Base-by-base conservation (phyloP, 2,888 invertebrate species). In the Coecobrya sp. region DNA sequence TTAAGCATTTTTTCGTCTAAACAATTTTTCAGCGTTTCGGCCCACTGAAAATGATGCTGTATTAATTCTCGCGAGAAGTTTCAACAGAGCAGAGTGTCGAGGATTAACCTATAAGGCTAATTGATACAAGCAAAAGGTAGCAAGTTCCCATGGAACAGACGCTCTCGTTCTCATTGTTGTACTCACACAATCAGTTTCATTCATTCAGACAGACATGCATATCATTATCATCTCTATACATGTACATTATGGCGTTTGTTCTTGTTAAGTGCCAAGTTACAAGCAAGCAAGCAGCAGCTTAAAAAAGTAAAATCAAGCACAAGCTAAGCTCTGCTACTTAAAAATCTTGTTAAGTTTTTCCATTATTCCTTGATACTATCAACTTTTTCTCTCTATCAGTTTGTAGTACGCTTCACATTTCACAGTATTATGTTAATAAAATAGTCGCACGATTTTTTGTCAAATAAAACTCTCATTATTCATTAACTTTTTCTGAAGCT, bases 391-490 rank as follows among this genome's bases (percentile, higher is more conserved):
- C 49, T 36, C 3, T 49, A 49, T 49, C 49, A 10, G 1, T 49
- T 13, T 42, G 4, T 7, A 36, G 7, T 49, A 49, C 19, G 4
- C 19, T 8, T 19, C 5, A 22, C 59, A 22, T 59, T n/a, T 19
- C 19, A 59, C 5, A 59, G 3, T 55, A 55, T 11, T 8, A 19
- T 59, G n/a, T 19, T 59, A 59, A 59, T 59, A 59, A 5, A 19
- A 49, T 36, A 59, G 22, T 59, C 59, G 22, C 59, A 59, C 59
- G 59, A 59, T 59, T 59, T n/a, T 59, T 59, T 59, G 59, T 59
- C 59, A 59, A 59, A n/a, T 13, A 22, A n/a, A 22, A 59, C 59
- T 59, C 59, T 19, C 59, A 59, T 59, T 36, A 36, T 36, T 36
- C 36, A 36, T 36, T 36, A 59, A 59, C 59, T 59, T 59, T 59